A percentile compares a stretch with the other conserved stretches of the same genome.
phyloP scores from a whole-genome alignment of 2,113 vertebrate species.

The Manacus vitellinus region DNA sequence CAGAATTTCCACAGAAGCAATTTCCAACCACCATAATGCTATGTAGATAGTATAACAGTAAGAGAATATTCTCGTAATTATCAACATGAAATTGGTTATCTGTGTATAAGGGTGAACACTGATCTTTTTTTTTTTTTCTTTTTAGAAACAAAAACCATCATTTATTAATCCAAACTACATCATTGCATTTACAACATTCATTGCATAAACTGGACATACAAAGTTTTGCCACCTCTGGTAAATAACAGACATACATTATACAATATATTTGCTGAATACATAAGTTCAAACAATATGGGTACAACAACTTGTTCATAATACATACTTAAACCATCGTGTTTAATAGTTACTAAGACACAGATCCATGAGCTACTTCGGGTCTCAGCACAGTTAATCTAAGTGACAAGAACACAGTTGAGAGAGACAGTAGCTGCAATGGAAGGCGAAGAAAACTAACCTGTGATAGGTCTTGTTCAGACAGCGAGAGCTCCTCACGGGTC shows the following conservation, averaged over 20 bases:
- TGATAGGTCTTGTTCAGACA: conserved; percentile 45
- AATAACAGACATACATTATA: conserved; percentile 75
- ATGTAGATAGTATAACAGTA: conserved; percentile 52
- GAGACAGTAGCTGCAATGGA: conserved; percentile 72
- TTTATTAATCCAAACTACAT: conserved; percentile 89
- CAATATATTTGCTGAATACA: conserved; percentile 70
- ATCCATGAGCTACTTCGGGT: conserved; percentile 76
- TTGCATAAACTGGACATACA: conserved; percentile 85
- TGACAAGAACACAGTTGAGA: conserved; percentile 76
- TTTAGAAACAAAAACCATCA: conserved; percentile 79
- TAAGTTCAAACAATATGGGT: conserved; percentile 71
- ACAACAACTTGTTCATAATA: conserved; percentile 68
- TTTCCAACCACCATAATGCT: conserved; percentile 27
- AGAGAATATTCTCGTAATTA: conserved; percentile 53
- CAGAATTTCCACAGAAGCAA: conserved; percentile 40
- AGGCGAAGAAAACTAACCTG: conserved; percentile 65
- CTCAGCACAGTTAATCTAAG: conserved; percentile 80
- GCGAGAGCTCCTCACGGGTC: conserved; percentile 40
- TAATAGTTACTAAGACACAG: conserved; percentile 65
- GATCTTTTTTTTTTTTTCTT: conserved; percentile 47
- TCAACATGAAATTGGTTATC: conserved; percentile 53
- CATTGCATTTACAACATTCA: conserved; percentile 88
- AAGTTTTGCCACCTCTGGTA: conserved; percentile 83
- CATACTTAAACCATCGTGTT: conserved; percentile 59
- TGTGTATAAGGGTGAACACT: conserved; percentile 73